Percentiles rank a stretch among this genome's conserved stretches.
phyloP scores from a whole-genome alignment of 2,888 invertebrate species.

The Ceraclea dissimilis region DNA sequence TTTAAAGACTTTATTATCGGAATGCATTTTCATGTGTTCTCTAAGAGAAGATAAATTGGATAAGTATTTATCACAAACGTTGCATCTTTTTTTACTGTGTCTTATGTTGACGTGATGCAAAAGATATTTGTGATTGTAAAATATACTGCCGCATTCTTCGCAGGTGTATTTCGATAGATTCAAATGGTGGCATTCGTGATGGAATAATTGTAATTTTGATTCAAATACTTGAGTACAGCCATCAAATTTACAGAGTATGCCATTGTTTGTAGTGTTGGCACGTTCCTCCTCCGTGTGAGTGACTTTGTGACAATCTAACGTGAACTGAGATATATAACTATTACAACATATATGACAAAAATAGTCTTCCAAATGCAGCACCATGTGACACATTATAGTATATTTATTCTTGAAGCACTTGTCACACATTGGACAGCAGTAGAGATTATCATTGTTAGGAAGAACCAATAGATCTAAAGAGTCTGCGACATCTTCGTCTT shows the following conservation, averaged over 20 bases:
- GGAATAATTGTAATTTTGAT: conserved; percentile 27
- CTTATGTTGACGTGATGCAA: conserved; percentile 26
- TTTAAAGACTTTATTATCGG: background rate
- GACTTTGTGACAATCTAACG: conserved; percentile 26
- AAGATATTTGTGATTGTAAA: conserved; percentile 23
- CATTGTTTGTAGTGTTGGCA: background rate
- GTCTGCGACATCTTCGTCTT: background rate
- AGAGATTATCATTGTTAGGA: background rate
- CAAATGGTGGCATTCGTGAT: conserved; percentile 22
- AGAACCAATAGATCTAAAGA: background rate
- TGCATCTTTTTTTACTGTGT: conserved; percentile 23
- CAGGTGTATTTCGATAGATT: conserved; percentile 22
- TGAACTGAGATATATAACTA: conserved; percentile 26
- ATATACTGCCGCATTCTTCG: conserved; percentile 24
- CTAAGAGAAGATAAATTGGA: background rate
- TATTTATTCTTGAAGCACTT: conserved; percentile 26
- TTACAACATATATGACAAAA: conserved; percentile 27
- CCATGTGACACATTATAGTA: conserved; percentile 26
- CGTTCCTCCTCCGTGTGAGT: conserved; percentile 18
- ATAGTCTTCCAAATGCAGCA: conserved; percentile 25
- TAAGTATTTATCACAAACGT: conserved; percentile 26
- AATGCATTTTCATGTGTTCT: conserved; percentile 1
- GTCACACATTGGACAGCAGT: conserved; percentile 27
- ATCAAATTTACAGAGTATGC: conserved; percentile 23
- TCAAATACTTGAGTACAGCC: conserved; percentile 24